Evolutionary conservation across 2,888 invertebrate genomes (phyloP).

Genomic region (Mythimna loreyi): DNA sequence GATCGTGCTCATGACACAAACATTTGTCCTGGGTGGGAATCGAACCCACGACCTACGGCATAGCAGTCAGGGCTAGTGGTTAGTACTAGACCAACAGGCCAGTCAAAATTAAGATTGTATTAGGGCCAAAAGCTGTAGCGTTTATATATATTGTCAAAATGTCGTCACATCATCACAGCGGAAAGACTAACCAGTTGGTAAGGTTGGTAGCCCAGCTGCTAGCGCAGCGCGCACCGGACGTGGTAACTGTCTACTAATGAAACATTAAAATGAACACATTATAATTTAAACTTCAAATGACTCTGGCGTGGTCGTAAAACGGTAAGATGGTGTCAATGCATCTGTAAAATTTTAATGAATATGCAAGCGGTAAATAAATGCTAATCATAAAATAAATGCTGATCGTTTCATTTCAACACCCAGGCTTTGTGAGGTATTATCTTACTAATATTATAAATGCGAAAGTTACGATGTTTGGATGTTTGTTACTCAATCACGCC

Average conservation of each 20-base stretch:
- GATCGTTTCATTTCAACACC: background rate
- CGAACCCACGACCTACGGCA: no score
- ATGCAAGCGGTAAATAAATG: constrained; percentile 13
- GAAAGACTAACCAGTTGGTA: background rate
- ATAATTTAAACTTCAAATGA: background rate
- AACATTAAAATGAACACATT: background rate
- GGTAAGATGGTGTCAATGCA: constrained; percentile 1
- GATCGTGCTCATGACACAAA: no score
- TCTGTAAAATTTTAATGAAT: constrained; percentile 8
- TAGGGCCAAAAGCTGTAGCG: no score
- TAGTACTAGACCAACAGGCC: no score
- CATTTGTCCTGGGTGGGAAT: no score
- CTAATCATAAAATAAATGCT: constrained; percentile 3
- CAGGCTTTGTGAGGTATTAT: background rate
- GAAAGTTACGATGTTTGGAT: no score
- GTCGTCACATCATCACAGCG: background rate
- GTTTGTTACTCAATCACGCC: no score
- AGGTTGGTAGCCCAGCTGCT: background rate
- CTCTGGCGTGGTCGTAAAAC: constrained; percentile 12
- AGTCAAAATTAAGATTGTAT: no score
- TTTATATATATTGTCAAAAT: background rate
- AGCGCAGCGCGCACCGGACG: background rate
- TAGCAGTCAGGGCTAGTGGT: no score
- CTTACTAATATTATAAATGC: no score
- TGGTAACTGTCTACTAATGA: background rate